These are phyloP conservation scores for Falco berigora DNA, from an alignment of 2,797 vertebrate genomes.

Conservation along the genomic window DNA sequence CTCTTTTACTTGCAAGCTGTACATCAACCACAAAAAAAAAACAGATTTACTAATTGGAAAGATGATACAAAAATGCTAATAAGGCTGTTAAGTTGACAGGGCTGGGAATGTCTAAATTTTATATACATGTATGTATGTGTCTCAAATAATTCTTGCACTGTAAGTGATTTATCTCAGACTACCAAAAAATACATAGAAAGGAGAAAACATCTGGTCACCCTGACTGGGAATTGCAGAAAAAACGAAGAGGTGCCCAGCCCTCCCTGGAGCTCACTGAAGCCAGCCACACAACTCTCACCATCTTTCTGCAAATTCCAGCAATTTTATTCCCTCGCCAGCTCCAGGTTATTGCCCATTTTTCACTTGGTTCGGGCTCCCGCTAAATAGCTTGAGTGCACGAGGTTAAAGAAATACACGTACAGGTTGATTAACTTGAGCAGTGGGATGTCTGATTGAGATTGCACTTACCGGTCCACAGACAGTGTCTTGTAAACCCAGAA, in stretches of 20 bases:
- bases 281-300: accelerated
- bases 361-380: not conserved
- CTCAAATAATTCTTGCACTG: slow-evolving; percentile 17
- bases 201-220: not conserved
- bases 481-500: accelerated
- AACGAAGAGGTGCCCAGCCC: not conserved
- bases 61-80: slow-evolving; percentile 61
- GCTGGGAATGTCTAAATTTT: slow-evolving; percentile 27
- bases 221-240: not conserved
- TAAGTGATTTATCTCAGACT: not conserved
- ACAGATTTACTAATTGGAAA: slow-evolving; percentile 32
- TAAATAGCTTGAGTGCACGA: accelerated
- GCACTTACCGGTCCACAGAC: not conserved
- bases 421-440: not conserved
- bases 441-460: not conserved
- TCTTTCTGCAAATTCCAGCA: not conserved
- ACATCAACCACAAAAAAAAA: not conserved
- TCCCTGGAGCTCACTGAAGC: not conserved
- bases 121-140: not conserved
- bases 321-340: not conserved
- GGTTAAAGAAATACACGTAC: not conserved
- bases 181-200: not conserved
- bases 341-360: not conserved
- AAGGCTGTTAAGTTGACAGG: slow-evolving; percentile 33
- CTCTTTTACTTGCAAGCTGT: slow-evolving; percentile 14